A percentile compares a stretch with the other conserved stretches of the same genome.
Evolutionary conservation across 2,797 vertebrate species (phyloP).

Genomic region (Poeciliopsis presidionis): DNA sequence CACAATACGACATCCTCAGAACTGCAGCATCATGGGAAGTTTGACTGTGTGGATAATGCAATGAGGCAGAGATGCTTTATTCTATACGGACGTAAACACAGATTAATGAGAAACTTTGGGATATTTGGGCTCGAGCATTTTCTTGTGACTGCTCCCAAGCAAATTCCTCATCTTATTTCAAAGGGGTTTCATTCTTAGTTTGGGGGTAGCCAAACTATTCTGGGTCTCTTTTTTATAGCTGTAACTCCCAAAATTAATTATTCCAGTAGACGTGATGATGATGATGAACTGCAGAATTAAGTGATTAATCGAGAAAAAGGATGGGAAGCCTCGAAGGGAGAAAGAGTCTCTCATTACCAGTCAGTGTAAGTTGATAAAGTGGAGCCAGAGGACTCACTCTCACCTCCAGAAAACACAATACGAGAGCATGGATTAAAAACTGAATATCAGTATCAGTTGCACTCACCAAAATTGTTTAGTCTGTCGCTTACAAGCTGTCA

Average conservation of each 20-base stretch:
- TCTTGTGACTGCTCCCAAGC: neutral
- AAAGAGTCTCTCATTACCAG: conserved; percentile 16
- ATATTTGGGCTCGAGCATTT: neutral
- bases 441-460: conserved; percentile 7
- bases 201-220: neutral
- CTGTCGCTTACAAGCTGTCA: neutral
- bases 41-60: neutral
- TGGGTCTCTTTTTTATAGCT: conserved; percentile 9
- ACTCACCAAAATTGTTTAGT: neutral
- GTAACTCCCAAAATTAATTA: conserved; percentile 19
- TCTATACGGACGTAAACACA: neutral
- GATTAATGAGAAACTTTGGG: neutral
- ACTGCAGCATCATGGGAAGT: neutral
- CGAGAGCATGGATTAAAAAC: conserved; percentile 16
- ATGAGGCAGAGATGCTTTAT: neutral
- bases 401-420: conserved; percentile 10
- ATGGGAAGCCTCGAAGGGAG: conserved; percentile 13
- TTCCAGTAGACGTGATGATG: conserved; percentile 3
- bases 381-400: conserved; percentile 25
- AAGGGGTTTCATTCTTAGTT: neutral
- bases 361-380: conserved; percentile 22
- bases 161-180: neutral
- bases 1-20: neutral
- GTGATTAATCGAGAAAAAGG: neutral
- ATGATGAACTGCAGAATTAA: conserved; percentile 13